Conservation (phyloP, 1,140 invertebrate genomes). For the Drosophila miranda region DNA sequence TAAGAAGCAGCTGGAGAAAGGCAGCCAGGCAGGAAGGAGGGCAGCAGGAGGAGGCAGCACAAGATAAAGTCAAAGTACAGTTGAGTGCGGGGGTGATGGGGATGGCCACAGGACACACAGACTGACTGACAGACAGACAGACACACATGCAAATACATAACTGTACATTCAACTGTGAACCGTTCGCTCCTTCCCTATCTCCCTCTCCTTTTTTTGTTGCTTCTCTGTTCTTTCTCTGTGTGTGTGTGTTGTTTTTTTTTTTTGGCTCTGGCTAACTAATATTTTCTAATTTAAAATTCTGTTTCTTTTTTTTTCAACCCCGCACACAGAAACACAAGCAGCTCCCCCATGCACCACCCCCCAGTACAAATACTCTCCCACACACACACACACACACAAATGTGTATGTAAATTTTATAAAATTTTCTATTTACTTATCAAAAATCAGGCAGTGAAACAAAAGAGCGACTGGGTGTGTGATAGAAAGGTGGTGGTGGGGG, state of each 20-base stretch:
- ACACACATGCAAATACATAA: slow-evolving; percentile 64
- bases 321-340: slow-evolving; percentile 10
- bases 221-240: background rate
- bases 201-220: background rate
- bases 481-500: background rate
- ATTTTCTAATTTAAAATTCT: slow-evolving; percentile 81
- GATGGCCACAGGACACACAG: background rate
- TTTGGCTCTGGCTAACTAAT: slow-evolving; percentile 60
- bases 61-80: background rate
- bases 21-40: background rate
- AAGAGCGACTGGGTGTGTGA: background rate
- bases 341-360: background rate
- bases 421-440: slow-evolving; percentile 79
- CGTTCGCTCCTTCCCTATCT: slow-evolving; percentile 1
- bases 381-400: slow-evolving; percentile 10
- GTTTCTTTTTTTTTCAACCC: slow-evolving; percentile 75
- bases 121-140: background rate
- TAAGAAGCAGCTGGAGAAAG: slow-evolving; percentile 28
- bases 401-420: slow-evolving; percentile 71
- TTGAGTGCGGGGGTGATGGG: background rate
- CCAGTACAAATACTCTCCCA: slow-evolving; percentile 1
- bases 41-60: slow-evolving; percentile 1
- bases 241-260: too few relatives aligned
- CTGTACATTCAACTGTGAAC: slow-evolving; percentile 49
- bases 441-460: slow-evolving; percentile 59